Percentiles rank a stretch among this genome's conserved stretches.
Evolutionary conservation across 2,797 vertebrate genomes (phyloP).

Genomic region (Acridotheres tristis): DNA sequence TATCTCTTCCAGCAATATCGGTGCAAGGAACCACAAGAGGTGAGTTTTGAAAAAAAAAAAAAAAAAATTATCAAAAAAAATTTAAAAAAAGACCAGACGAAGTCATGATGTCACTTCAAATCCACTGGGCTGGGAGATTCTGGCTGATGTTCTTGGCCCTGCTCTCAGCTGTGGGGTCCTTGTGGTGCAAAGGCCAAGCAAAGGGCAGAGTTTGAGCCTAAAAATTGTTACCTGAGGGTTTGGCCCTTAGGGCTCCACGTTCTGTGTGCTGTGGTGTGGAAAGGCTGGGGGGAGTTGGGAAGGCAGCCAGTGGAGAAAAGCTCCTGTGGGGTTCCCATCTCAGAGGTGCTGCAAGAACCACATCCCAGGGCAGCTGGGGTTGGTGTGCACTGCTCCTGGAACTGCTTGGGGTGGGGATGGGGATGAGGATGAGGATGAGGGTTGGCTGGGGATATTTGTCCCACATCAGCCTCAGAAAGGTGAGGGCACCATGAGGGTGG

Average conservation of each 20-base stretch:
- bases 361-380: background rate
- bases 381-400: background rate
- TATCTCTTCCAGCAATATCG: constrained; percentile 12
- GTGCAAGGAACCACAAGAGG: constrained; percentile 21
- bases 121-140: accelerated
- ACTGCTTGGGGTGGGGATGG: background rate
- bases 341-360: background rate
- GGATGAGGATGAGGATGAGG: background rate
- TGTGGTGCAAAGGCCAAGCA: background rate
- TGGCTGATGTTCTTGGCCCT: background rate
- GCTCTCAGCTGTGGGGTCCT: accelerated
- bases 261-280: background rate
- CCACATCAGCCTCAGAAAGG: background rate
- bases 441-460: background rate
- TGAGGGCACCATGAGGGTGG: background rate
- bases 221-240: background rate
- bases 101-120: background rate
- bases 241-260: background rate
- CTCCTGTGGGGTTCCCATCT: background rate
- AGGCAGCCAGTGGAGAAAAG: background rate
- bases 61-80: no score
- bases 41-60: background rate
- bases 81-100: background rate
- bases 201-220: background rate
- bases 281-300: background rate